phyloP scores from a whole-genome alignment of 2,113 vertebrate genomes.

The Parus major region DNA sequence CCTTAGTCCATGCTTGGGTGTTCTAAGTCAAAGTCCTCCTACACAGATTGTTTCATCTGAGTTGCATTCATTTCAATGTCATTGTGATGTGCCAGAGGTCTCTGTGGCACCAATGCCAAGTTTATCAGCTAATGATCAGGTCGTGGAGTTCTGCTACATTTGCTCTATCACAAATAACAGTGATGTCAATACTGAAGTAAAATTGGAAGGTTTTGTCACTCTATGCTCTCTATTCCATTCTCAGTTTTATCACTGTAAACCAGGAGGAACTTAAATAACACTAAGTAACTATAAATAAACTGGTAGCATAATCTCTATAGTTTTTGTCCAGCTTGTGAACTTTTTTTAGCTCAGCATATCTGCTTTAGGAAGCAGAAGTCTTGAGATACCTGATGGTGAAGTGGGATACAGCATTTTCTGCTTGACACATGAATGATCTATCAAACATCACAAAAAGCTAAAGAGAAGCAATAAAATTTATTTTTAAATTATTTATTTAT shows the following conservation, averaged over 20 bases:
- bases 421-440: background rate
- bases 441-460: background rate
- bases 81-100: background rate
- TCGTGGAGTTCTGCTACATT: background rate
- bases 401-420: background rate
- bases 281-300: background rate
- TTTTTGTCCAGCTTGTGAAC: background rate
- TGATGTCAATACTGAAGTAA: background rate
- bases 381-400: background rate
- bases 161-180: background rate
- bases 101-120: background rate
- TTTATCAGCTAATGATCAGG: background rate
- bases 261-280: background rate
- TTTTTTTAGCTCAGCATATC: background rate
- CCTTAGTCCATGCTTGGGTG: background rate
- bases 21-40: background rate
- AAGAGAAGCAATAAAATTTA: background rate
- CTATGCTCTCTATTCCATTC: background rate
- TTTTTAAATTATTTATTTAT: background rate
- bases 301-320: background rate
- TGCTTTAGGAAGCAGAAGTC: background rate
- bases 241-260: background rate
- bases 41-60: background rate
- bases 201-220: background rate
- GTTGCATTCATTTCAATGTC: background rate